Evolutionary conservation across 2,888 invertebrate species (phyloP), one percentile per base, ranked within the genome.

Genomic region (Apodemia hepburni): DNA sequence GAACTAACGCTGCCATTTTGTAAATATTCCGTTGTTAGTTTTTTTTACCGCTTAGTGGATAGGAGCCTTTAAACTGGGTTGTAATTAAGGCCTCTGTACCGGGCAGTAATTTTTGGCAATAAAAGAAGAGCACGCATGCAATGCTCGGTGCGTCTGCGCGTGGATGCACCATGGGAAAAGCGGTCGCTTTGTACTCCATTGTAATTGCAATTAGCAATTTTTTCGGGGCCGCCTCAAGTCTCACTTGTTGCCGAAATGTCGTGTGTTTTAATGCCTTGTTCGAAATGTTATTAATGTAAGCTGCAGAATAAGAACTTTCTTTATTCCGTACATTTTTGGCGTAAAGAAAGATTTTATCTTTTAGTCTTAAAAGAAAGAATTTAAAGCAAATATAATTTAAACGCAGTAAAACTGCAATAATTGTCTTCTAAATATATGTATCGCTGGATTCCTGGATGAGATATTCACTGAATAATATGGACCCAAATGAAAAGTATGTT

Each of bases 91-190:
- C 78, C 89, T 88, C 81, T 90, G 88, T 89, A 85, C 86, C 75
- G 88, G 83, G 81, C 90, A 89, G 90, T 91, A 89, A 91, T 91
- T 91, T 91, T 91, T 89, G 91, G 90, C 89, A 91, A 91, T 91
- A 91, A 91, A 90, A 88, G 87, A 84, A 78, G 84, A 82, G 89
- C 87, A 80, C 78, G 85, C 84, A 72, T 71, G 83, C 81, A 85
- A 90, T 90, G 88, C 82, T 81, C 82, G 86, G 86, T 85, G 81
- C 87, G 87, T 83, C 80, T 80, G 80, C 78, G 69, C 74, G 74
- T 70, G 74, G 85, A 82, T 80, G 86, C 78, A 78, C 80, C 90
- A 89, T 91, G 91, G 88, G 91, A 91, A 90, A 75, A 77, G 90
- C 90, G 90, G 90, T 68, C 70, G 81, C 87, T 90, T 90, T 89